phyloP scores from a whole-genome alignment of 30 jellyfish, hydroid and myxozoan species.

The Morbakka virulenta region DNA sequence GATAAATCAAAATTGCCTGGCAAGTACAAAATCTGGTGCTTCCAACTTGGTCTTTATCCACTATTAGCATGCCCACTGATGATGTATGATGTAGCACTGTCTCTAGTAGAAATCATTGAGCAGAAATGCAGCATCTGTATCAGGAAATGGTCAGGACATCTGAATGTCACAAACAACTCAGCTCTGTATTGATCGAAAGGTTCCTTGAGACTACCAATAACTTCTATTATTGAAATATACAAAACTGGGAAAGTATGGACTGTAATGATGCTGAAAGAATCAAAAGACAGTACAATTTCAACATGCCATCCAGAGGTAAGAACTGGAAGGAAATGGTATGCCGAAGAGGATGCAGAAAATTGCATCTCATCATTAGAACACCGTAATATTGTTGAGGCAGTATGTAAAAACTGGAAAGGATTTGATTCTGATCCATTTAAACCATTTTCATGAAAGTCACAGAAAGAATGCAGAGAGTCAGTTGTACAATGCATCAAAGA shows the following conservation, averaged over 20 bases:
- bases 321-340: background rate
- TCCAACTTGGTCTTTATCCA: background rate
- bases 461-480: background rate
- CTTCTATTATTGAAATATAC: background rate
- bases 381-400: conserved; percentile 4
- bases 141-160: background rate
- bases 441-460: background rate
- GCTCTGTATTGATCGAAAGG: background rate
- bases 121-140: background rate
- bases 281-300: conserved; percentile 1
- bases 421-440: background rate
- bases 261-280: conserved; percentile 2
- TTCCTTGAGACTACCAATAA: background rate
- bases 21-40: background rate
- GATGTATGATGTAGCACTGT: conserved; percentile 2
- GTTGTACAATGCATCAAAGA: background rate
- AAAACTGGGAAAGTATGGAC: background rate
- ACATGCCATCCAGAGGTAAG: conserved; percentile 1
- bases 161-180: conserved; percentile 2
- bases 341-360: background rate
- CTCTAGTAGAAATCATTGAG: conserved; percentile 1
- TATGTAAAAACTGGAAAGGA: background rate
- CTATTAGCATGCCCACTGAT: background rate
- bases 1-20: background rate
- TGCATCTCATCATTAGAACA: background rate